Percentiles rank a stretch among this genome's conserved stretches.
phyloP scores from a whole-genome alignment of 1,140 invertebrate species.

The Hyles vespertilio region DNA sequence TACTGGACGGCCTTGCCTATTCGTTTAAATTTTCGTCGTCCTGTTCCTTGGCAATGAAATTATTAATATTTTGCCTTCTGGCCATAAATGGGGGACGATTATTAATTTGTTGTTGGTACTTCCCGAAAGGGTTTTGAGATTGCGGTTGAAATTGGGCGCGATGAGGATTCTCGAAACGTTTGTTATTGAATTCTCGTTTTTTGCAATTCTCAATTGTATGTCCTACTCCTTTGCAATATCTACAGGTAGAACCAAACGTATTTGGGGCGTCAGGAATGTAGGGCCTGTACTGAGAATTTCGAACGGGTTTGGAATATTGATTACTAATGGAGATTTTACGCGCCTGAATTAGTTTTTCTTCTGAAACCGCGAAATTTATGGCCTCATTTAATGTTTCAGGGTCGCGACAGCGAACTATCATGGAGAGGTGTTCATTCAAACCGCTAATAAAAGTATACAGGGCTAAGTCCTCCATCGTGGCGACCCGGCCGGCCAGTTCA shows the following conservation, averaged over 20 bases:
- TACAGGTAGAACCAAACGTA: background rate
- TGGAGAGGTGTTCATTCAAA: conserved; percentile 4
- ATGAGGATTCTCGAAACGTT: background rate
- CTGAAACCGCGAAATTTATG: conserved; percentile 10
- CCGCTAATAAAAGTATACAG: conserved; percentile 12
- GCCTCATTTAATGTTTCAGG: conserved; percentile 9
- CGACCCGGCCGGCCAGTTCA: conserved; percentile 16
- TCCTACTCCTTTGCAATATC: conserved; percentile 8
- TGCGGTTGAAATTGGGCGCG: no score
- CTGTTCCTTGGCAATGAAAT: no score
- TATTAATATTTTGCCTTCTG: no score
- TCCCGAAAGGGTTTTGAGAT: no score
- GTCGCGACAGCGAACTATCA: conserved; percentile 7
- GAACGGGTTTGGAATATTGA: no score
- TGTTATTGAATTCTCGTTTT: conserved; percentile 8
- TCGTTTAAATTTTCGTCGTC: no score
- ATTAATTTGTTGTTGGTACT: no score
- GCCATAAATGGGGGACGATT: no score
- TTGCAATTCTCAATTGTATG: conserved; percentile 6
- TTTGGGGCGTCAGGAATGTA: background rate
- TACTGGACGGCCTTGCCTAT: no score
- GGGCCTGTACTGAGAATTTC: background rate
- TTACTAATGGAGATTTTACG: background rate
- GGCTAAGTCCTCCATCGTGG: conserved; percentile 15
- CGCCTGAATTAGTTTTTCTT: conserved; percentile 6